These are phyloP conservation scores for Spodoptera frugiperda DNA, from an alignment of 1,140 invertebrate species.

Conservation along the genomic window DNA sequence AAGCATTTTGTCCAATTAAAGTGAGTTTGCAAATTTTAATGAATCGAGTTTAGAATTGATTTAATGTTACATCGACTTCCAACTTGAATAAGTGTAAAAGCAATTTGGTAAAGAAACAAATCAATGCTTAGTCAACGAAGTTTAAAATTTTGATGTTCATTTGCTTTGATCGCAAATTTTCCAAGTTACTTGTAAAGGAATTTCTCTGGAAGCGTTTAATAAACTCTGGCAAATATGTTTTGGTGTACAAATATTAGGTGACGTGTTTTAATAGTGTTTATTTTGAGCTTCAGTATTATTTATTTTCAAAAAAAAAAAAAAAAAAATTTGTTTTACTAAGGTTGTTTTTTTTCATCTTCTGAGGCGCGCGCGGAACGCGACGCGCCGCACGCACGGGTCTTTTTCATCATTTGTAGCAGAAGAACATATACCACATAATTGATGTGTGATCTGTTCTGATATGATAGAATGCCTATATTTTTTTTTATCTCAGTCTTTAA, in stretches of 20 bases:
- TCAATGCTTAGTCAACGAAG: conserved; percentile 45
- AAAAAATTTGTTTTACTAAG: too few species aligned
- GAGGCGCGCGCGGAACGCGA: too few species aligned
- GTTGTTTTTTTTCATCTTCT: too few species aligned
- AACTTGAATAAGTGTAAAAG: conserved; percentile 20
- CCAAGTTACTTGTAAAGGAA: conserved; percentile 10
- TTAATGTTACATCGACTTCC: conserved; percentile 20
- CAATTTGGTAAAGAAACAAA: conserved; percentile 47
- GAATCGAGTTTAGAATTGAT: conserved; percentile 52
- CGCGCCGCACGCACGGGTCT: too few species aligned
- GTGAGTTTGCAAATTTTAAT: conserved; percentile 58
- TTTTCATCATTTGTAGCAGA: not conserved
- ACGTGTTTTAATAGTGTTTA: not conserved
- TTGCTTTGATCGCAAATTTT: conserved; percentile 46
- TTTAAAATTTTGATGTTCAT: conserved; percentile 47
- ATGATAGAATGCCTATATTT: too few species aligned
- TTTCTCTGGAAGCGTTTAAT: conserved; percentile 4
- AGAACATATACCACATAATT: too few species aligned
- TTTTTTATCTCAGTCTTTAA: too few species aligned
- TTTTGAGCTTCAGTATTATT: not conserved
- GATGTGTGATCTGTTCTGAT: too few species aligned
- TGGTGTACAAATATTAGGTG: not conserved
- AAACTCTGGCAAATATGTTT: not conserved
- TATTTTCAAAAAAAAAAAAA: not conserved
- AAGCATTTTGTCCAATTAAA: conserved; percentile 52